These are phyloP conservation scores for Grammomys surdaster DNA, from an alignment of 2,113 vertebrate genomes.

Conservation along the genomic window DNA sequence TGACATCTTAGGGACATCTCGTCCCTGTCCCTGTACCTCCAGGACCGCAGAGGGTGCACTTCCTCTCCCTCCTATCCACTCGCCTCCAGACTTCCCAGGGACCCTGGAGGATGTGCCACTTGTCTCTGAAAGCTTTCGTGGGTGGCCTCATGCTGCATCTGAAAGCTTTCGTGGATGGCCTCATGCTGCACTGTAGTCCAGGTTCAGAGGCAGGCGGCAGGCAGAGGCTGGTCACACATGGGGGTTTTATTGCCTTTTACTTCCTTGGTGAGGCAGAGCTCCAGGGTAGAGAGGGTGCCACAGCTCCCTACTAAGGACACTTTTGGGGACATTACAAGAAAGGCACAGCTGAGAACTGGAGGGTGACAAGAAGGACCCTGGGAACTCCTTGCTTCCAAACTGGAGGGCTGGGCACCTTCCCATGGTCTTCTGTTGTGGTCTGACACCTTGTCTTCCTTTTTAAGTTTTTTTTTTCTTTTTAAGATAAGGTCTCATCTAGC, in stretches of 20 bases:
- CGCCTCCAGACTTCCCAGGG: not conserved
- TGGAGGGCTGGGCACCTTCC: not conserved
- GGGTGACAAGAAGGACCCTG: not conserved
- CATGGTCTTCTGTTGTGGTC: not conserved
- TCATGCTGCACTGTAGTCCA: not conserved
- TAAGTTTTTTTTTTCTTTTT: not conserved
- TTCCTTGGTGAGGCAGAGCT: constrained; percentile 69
- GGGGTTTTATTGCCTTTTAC: constrained; percentile 64
- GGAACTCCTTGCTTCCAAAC: not conserved
- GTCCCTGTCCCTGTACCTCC: too few species aligned
- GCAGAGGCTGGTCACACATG: not conserved
- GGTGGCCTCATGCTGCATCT: not conserved
- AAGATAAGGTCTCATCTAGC: not conserved
- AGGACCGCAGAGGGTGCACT: not conserved
- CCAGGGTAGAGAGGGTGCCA: not conserved
- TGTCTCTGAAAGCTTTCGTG: too few species aligned
- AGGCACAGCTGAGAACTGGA: constrained; percentile 13
- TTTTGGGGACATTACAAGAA: constrained; percentile 16
- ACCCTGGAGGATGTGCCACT: not conserved
- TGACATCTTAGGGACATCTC: not conserved
- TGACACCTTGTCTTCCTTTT: not conserved
- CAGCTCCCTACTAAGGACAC: not conserved
- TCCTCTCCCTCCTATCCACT: not conserved
- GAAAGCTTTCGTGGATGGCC: too few species aligned
- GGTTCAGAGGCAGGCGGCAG: not conserved